Conservation (phyloP, 2,113 vertebrate species). For the Heloderma charlesbogerti region DNA sequence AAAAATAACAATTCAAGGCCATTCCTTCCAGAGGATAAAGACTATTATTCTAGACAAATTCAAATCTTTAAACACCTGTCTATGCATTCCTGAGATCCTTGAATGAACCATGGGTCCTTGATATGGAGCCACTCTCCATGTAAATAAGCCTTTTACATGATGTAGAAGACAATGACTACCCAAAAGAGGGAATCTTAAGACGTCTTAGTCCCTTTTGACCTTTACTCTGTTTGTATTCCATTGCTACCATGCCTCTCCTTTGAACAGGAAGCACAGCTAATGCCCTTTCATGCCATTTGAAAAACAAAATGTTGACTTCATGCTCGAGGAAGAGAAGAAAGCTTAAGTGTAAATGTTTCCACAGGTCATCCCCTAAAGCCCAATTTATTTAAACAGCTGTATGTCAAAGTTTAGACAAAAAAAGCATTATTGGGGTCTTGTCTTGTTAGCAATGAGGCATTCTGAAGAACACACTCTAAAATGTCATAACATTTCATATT, state of each 20-base stretch:
- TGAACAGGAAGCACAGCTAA: constrained; percentile 13
- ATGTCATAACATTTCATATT: constrained; percentile 63
- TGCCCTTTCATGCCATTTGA: constrained; percentile 42
- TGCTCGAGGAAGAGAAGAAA: constrained; percentile 59
- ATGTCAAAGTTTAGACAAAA: constrained; percentile 35
- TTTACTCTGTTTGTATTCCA: neutral
- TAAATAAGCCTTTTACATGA: neutral
- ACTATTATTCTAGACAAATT: neutral
- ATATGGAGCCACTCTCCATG: neutral
- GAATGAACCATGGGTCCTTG: neutral
- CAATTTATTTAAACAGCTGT: constrained; percentile 73
- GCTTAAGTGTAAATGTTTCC: constrained; percentile 54
- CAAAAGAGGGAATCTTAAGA: neutral
- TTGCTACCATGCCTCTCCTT: neutral
- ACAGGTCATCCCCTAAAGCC: constrained; percentile 54
- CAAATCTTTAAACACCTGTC: neutral
- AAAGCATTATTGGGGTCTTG: constrained; percentile 30
- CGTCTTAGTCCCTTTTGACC: neutral
- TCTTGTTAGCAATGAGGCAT: constrained; percentile 46
- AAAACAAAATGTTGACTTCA: constrained; percentile 58
- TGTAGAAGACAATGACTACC: neutral
- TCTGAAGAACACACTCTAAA: constrained; percentile 54
- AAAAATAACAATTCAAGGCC: neutral
- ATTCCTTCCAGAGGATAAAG: neutral
- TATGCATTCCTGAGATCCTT: neutral